Base-by-base conservation (phyloP, 1,140 invertebrate genomes). In the Lordiphosa collinella region DNA sequence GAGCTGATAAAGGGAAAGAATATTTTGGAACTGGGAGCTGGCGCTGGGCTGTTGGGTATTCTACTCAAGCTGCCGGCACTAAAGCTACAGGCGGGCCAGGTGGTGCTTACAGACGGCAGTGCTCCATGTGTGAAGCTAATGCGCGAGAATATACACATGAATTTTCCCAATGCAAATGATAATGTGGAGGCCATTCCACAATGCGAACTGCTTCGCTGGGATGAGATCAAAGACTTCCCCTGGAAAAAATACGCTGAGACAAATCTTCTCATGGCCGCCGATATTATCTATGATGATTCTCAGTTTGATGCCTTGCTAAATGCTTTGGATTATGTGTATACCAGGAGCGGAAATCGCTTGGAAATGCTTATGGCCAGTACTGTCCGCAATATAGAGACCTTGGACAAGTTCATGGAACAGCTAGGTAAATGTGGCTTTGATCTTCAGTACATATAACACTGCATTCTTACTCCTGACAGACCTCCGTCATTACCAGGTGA, bases 61-160 rank as follows among this genome's bases (percentile, higher is more conserved):
- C 56, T 86, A 5, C 22, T 86, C 1, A 70, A 76, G 38, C 55
- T 70, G 1, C 68, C 49, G 2, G 53, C 61, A 0, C 40, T 70
- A 25, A 18, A 60, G 4, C 31, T 73, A 9, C 32, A 64, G 1
- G 46, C 40, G 1, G 49, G 57, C 0, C 46, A 76, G 10, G 62
- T 89, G 1, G 44, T 86, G 2, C 40, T 89, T 4, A 89, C 86
- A 7, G 88, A 89, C 54, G 88, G 88, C 34, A 89, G 86, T 31
- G 47, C 31, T 0, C 36, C 74, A 2, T 88, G 88, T 18, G 56
- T 88, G 1, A 61, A 89, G 43, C 51, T 88, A 1, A 80, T 89
- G 67, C 63, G 47, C 8, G 63, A 87, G 3, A 89, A 87, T 44
- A 54, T 89, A n/a, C 18, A 7, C 0, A 13, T 74, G 4, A 89